phyloP scores from a whole-genome alignment of 2,113 vertebrate genomes.

The Podilymbus podiceps region DNA sequence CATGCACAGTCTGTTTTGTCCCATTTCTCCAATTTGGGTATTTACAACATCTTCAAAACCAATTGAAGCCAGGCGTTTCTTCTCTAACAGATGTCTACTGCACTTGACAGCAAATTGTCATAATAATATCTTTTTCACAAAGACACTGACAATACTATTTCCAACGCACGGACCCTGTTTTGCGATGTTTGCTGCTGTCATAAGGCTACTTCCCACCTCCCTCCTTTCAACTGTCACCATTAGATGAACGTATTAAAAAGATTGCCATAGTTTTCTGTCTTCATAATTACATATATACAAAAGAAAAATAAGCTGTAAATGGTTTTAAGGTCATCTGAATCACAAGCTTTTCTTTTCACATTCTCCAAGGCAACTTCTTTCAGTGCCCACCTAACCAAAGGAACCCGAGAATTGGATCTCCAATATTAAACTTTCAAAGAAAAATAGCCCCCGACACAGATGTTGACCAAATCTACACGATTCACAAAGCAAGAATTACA shows the following conservation, averaged over 20 bases:
- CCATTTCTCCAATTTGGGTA: background rate
- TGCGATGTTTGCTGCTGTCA: background rate
- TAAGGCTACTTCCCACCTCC: background rate
- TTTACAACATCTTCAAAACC: background rate
- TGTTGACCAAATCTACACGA: background rate
- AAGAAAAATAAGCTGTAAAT: background rate
- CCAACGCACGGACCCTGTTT: background rate
- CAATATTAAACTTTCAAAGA: background rate
- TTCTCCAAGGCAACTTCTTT: background rate
- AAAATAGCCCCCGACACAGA: accelerated
- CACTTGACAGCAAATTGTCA: slow-evolving; percentile 21
- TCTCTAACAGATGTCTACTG: background rate
- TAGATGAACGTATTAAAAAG: background rate
- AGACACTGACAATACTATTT: background rate
- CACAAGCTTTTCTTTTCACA: accelerated
- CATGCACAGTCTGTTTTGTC: background rate
- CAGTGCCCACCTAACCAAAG: background rate
- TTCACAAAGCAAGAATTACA: background rate
- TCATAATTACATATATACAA: background rate
- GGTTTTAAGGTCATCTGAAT: background rate
- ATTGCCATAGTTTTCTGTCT: background rate
- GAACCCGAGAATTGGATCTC: background rate
- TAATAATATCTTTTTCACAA: background rate
- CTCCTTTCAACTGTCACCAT: background rate
- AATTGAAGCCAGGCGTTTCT: background rate